Evolutionary conservation across 2,797 vertebrate species (phyloP), one percentile per base, ranked within the genome.

Genomic region (Gambusia yucatana): DNA sequence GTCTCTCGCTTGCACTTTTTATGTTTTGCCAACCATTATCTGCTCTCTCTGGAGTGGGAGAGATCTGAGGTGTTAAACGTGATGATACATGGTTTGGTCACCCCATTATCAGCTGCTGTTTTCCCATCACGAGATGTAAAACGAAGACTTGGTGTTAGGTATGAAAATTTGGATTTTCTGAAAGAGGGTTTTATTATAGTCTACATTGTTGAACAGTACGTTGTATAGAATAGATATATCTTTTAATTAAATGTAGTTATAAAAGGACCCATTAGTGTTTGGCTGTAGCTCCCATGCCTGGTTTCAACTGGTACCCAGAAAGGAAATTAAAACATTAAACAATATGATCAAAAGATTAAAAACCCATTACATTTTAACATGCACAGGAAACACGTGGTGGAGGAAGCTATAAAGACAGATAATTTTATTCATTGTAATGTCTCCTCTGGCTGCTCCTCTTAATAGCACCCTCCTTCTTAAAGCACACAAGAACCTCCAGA

Each of bases 71-170:
- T 82, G 73, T 78, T 85, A 77, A 89, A 86, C 48, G 0, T 63
- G 77, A 82, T 94, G 92, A 95, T 83, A 93, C 94, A 92, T 72
- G 76, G 72, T 70, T 30, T 0, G 7, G 78, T 88, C 91, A 90
- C 84, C 83, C 87, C 88, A 84, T 92, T 91, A 90, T 92, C 95
- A 95, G 94, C 94, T 95, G 95, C 89, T 84, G 86, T 87, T 82
- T 75, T 81, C 77, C 78, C 7, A 22, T 91, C 83, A 78, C 76
- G 67, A 80, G 78, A 82, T 77, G 70, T 43, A 25, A 76, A 72
- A 72, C 43, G 41, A 71, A 75, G 80, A 61, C 77, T 72, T 52
- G 61, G 65, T 76, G 80, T 89, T 69, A 73, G 52, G 25, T 57
- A 10, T 57, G 25, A 13, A 57, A 28, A n/a, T 57, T 57, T 25